Percentiles rank a stretch among this genome's conserved stretches.
Conservation (phyloP, 2,797 vertebrate genomes). For the Eremophila alpestris region DNA sequence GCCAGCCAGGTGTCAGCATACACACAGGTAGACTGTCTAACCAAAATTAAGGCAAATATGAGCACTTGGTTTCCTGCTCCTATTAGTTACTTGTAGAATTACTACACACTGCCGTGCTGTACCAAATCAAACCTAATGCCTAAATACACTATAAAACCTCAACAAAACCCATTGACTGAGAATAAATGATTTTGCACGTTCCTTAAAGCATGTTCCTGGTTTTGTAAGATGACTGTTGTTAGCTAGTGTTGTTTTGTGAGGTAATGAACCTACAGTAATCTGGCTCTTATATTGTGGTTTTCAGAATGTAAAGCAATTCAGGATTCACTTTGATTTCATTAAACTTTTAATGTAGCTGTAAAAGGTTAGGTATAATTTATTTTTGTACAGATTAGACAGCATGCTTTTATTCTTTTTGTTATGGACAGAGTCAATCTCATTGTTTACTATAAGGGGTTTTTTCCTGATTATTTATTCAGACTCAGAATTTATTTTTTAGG, state of each 20-base stretch:
- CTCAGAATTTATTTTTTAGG: not conserved
- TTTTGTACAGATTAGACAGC: not conserved
- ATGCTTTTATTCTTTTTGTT: not conserved
- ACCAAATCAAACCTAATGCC: not conserved
- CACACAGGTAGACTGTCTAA: not conserved
- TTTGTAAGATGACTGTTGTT: not conserved
- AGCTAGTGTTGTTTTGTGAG: not conserved
- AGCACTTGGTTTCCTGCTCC: not conserved
- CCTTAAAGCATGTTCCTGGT: not conserved
- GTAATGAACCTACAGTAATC: not conserved
- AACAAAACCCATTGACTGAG: not conserved
- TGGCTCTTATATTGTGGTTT: not conserved
- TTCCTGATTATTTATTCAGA: not conserved
- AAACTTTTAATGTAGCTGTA: not conserved
- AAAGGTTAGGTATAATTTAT: not conserved
- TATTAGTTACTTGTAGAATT: not conserved
- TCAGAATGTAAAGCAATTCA: not conserved
- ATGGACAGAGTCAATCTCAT: not conserved
- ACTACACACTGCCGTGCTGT: not conserved
- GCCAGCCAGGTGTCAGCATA: not conserved
- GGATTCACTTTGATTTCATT: not conserved
- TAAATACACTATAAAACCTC: not conserved
- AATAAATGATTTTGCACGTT: not conserved
- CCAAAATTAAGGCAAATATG: not conserved
- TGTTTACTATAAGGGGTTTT: rapidly evolving